Evolutionary conservation across 1,140 invertebrate genomes (phyloP), one percentile per base, ranked within the genome.

Genomic region (Scaptomyza hsui): DNA sequence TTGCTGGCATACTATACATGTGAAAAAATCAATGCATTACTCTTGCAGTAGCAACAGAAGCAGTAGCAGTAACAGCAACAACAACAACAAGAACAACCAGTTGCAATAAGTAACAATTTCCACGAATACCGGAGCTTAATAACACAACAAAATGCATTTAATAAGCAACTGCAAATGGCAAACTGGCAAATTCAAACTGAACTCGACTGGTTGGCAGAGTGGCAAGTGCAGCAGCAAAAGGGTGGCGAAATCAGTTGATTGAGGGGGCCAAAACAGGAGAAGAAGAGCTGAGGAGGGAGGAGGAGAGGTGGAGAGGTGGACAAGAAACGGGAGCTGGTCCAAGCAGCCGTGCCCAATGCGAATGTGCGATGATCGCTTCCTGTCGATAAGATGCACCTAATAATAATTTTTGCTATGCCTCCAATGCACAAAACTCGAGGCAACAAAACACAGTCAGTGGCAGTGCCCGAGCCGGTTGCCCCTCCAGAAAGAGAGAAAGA

Each of bases 281-380:
- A 39, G 12, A 26, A 48, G 12, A 26, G 37, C 32, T 62, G 19
- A 0, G 5, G 21, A 4, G 2, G 26, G 26, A 29, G 26, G 35
- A 39, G 59, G 15, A n/a, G 13, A 3, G n/a, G 5, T n/a, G n/a
- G 32, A 35, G 59, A 29, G 21, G 16, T 10, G 12, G 7, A n/a
- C 9, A 10, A 56, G 16, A 63, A 18, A 42, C 60, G 42, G 49
- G 45, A 60, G 59, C 55, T 60, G 51, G 16, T 48, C 47, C 15
- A 55, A 57, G 55, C 56, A 75, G 48, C 75, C 48, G 52, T 52
- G 41, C 62, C 69, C 61, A 78, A 85, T 67, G 62, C 73, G 64
- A 86, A 85, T 88, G 82, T 89, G 83, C 82, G 82, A 88, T 89
- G 82, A 82, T 88, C 75, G 82, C 72, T 88, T 88, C 82, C 78